Percentiles rank a stretch among this genome's conserved stretches.
phyloP scores from a whole-genome alignment of 2,888 invertebrate genomes.

The Sphecodes monilicornis region DNA sequence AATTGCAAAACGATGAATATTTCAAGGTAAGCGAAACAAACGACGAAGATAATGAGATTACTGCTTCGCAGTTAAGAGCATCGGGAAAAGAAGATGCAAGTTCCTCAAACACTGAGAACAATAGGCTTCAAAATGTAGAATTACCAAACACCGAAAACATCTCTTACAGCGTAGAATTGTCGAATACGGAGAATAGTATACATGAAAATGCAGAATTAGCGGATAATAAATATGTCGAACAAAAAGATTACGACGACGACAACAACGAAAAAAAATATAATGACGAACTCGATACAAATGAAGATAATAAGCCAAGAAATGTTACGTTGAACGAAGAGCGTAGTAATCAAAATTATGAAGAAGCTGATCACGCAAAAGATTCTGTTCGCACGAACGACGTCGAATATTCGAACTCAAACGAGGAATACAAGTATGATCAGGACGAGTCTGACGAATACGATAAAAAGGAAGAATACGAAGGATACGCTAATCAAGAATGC shows the following conservation, averaged over 20 bases:
- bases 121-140: background rate
- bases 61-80: background rate
- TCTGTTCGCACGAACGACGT: background rate
- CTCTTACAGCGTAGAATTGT: background rate
- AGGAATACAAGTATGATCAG: slow-evolving; percentile 48
- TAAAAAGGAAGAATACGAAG: slow-evolving; percentile 42
- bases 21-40: background rate
- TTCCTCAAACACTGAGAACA: background rate
- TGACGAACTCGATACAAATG: background rate
- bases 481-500: slow-evolving; percentile 39
- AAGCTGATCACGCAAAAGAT: slow-evolving; percentile 35
- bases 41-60: background rate
- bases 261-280: background rate
- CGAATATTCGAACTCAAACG: background rate
- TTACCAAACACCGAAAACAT: background rate
- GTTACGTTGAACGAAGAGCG: slow-evolving; percentile 5
- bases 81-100: background rate
- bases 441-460: slow-evolving; percentile 29
- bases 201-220: background rate
- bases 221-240: background rate
- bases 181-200: background rate
- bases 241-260: slow-evolving; percentile 12
- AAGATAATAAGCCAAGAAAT: slow-evolving; percentile 30
- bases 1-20: background rate
- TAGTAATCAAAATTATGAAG: slow-evolving; percentile 49